Conservation (phyloP, 2,113 vertebrate species). For the Perca fluviatilis region DNA sequence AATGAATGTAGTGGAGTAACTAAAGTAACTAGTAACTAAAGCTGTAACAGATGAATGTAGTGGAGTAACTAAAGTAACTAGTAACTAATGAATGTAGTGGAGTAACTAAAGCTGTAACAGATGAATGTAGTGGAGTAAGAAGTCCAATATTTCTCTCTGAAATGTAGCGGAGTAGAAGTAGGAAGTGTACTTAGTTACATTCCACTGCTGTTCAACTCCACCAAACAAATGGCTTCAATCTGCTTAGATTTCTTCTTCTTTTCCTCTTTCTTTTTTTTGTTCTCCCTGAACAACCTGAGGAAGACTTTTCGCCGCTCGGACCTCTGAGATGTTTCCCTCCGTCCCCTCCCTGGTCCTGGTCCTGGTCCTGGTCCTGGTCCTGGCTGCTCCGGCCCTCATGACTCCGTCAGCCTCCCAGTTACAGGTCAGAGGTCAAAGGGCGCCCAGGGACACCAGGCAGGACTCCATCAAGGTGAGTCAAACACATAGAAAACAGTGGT, state of each 20-base stretch:
- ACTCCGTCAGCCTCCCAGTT: slow-evolving; percentile 40
- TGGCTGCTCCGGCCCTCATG: slow-evolving; percentile 49
- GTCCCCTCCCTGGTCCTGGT: slow-evolving; percentile 53
- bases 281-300: neutral
- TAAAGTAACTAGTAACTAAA: too few relatives aligned
- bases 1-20: too few relatives aligned
- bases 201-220: neutral
- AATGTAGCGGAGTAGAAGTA: too few relatives aligned
- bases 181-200: too few relatives aligned
- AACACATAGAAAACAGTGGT: too few relatives aligned
- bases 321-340: slow-evolving; percentile 48
- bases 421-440: slow-evolving; percentile 61
- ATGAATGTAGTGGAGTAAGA: too few relatives aligned
- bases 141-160: too few relatives aligned
- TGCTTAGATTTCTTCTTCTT: neutral
- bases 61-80: too few relatives aligned
- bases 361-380: slow-evolving; percentile 50
- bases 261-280: neutral
- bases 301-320: neutral
- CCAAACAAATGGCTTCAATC: neutral
- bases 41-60: too few relatives aligned
- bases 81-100: too few relatives aligned
- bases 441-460: slow-evolving; percentile 44
- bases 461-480: slow-evolving; percentile 70
- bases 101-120: too few relatives aligned